Percentiles rank a stretch among this genome's conserved stretches.
Evolutionary conservation across 2,888 invertebrate genomes (phyloP).

Genomic region (Leucoptera coffeella): DNA sequence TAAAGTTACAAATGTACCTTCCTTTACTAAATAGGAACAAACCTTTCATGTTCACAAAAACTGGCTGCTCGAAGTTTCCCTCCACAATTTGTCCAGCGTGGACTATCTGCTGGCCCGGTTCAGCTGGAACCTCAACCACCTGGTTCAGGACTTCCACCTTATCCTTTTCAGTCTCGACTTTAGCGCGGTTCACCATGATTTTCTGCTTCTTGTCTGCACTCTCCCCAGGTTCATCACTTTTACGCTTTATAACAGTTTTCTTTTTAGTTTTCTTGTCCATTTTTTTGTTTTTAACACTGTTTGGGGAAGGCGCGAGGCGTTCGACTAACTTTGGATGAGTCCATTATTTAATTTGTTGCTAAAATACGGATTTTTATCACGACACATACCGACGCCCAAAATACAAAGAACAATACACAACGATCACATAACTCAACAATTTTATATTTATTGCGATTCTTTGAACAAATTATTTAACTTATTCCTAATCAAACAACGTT

Average conservation of each 20-base stretch:
- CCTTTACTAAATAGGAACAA: too few relatives aligned
- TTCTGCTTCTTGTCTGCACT: constrained; percentile 28
- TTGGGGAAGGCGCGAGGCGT: too few relatives aligned
- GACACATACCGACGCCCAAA: not conserved
- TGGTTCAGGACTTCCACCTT: constrained; percentile 37
- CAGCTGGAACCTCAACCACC: constrained; percentile 39
- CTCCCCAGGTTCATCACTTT: constrained; percentile 35
- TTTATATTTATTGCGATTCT: too few relatives aligned
- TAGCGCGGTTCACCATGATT: constrained; percentile 27
- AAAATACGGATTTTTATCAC: constrained; percentile 16
- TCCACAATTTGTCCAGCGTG: constrained; percentile 41
- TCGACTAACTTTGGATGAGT: too few relatives aligned
- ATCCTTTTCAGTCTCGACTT: constrained; percentile 27
- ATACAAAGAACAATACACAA: not conserved
- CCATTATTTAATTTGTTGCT: constrained; percentile 9
- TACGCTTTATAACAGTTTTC: constrained; percentile 42
- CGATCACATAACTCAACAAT: not conserved
- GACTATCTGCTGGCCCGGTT: constrained; percentile 40
- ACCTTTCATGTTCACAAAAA: constrained; percentile 47
- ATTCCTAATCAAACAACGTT: too few relatives aligned
- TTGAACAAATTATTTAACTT: too few relatives aligned
- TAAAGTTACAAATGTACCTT: too few relatives aligned
- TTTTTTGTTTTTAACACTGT: constrained; percentile 12
- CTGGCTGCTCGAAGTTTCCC: constrained; percentile 44
- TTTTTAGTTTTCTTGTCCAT: constrained; percentile 51